Conservation (phyloP, 1,140 invertebrate species). For the Aplysia californica region DNA sequence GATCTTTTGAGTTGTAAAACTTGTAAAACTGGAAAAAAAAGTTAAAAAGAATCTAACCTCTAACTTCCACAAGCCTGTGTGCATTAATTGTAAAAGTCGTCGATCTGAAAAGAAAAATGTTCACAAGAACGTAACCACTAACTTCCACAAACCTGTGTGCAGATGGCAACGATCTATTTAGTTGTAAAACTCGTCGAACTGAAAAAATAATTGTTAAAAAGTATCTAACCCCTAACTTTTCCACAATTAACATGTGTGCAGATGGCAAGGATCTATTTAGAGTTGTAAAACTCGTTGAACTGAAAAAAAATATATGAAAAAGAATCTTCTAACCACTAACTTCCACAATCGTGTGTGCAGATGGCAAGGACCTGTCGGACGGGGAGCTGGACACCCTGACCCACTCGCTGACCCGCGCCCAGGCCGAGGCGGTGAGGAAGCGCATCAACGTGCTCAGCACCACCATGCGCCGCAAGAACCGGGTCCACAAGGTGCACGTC, state of each 20-base stretch:
- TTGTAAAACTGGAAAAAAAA: too few relatives aligned
- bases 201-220: neutral
- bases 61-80: neutral
- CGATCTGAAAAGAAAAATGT: neutral
- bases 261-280: slow-evolving; percentile 1
- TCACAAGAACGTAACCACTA: neutral
- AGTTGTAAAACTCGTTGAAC: neutral
- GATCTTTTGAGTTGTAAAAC: too few relatives aligned
- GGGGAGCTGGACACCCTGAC: slow-evolving; percentile 55
- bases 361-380: slow-evolving; percentile 55
- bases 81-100: neutral
- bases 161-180: neutral
- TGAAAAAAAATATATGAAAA: neutral
- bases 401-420: slow-evolving; percentile 49
- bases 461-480: slow-evolving; percentile 56
- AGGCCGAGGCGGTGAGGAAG: slow-evolving; percentile 54
- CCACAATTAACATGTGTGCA: neutral
- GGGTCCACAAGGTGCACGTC: slow-evolving; percentile 54
- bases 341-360: neutral
- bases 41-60: too few relatives aligned
- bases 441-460: slow-evolving; percentile 57
- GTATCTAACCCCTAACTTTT: neutral
- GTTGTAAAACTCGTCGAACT: neutral
- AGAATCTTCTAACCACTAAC: neutral
- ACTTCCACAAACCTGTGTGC: neutral